Evolutionary conservation across 2,888 invertebrate genomes (phyloP).

Genomic region (Idaea biselata): DNA sequence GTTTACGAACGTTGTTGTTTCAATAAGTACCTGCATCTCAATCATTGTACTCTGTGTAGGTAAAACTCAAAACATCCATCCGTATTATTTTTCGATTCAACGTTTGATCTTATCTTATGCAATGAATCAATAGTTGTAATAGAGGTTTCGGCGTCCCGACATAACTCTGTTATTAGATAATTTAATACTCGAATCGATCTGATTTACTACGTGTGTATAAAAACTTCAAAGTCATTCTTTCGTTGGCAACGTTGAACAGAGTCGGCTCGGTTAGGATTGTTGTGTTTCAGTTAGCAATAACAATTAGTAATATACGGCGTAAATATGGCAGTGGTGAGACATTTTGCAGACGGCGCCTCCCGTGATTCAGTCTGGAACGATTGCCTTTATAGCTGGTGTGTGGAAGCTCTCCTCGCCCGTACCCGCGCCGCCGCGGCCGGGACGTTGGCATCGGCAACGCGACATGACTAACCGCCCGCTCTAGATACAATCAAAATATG

Average conservation of each 20-base stretch:
- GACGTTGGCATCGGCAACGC: conserved; percentile 76
- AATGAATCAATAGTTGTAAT: neutral
- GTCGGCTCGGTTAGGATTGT: conserved; percentile 19
- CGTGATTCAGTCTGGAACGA: conserved; percentile 74
- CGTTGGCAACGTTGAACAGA: conserved; percentile 24
- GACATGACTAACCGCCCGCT: conserved; percentile 78
- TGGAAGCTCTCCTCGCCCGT: neutral
- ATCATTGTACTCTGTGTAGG: conserved; percentile 18
- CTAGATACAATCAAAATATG: conserved; percentile 81
- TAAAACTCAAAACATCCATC: conserved; percentile 10
- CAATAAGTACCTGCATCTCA: conserved; percentile 16
- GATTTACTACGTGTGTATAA: conserved; percentile 1
- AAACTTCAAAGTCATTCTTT: conserved; percentile 14
- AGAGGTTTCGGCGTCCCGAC: neutral
- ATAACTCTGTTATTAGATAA: neutral
- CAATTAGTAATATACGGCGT: conserved; percentile 45
- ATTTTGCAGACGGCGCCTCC: conserved; percentile 80
- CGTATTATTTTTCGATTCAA: conserved; percentile 5
- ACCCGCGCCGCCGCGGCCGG: conserved; percentile 47
- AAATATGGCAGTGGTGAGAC: conserved; percentile 70
- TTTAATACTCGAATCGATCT: neutral
- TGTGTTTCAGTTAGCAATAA: conserved; percentile 32
- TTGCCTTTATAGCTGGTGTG: conserved; percentile 74
- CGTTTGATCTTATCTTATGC: neutral
- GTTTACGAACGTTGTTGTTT: conserved; percentile 15